Evolutionary conservation across 2,113 vertebrate species (phyloP).

Genomic region (Pristiophorus japonicus): DNA sequence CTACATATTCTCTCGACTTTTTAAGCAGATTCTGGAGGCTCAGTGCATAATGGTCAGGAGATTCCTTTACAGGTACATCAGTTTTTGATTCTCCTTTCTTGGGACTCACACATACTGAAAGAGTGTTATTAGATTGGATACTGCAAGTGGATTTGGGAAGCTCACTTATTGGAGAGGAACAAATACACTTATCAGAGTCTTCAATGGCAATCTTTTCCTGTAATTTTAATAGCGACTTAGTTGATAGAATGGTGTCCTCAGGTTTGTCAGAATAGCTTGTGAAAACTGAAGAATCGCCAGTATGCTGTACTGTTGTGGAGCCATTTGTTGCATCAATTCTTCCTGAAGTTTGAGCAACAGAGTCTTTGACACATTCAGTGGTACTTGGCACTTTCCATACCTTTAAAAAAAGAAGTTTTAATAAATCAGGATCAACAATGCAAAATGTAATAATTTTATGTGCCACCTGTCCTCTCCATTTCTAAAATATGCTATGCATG

Average conservation of each 20-base stretch:
- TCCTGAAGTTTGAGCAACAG: constrained; percentile 45
- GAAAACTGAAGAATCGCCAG: constrained; percentile 39
- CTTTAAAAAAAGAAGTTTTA: constrained; percentile 53
- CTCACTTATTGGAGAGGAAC: constrained; percentile 42
- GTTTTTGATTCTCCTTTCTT: constrained; percentile 42
- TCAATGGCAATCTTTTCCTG: constrained; percentile 35
- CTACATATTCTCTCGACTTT: constrained; percentile 75
- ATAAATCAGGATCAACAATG: not conserved
- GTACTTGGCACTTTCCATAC: constrained; percentile 49
- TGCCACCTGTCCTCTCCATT: not conserved
- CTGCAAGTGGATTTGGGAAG: not conserved
- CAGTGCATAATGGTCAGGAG: constrained; percentile 54
- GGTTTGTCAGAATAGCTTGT: constrained; percentile 43
- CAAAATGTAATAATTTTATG: not conserved
- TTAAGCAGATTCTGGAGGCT: constrained; percentile 82
- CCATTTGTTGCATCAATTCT: constrained; percentile 49
- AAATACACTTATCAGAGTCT: constrained; percentile 41
- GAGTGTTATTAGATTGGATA: not conserved
- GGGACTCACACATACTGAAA: constrained; percentile 34
- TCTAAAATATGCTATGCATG: not conserved
- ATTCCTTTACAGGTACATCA: constrained; percentile 47
- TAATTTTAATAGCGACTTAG: constrained; percentile 36
- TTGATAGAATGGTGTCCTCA: constrained; percentile 40
- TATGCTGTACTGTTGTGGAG: constrained; percentile 48
- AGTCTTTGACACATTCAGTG: constrained; percentile 43